Base-by-base conservation (phyloP, 2,888 invertebrate genomes). In the Patella caerulea region DNA sequence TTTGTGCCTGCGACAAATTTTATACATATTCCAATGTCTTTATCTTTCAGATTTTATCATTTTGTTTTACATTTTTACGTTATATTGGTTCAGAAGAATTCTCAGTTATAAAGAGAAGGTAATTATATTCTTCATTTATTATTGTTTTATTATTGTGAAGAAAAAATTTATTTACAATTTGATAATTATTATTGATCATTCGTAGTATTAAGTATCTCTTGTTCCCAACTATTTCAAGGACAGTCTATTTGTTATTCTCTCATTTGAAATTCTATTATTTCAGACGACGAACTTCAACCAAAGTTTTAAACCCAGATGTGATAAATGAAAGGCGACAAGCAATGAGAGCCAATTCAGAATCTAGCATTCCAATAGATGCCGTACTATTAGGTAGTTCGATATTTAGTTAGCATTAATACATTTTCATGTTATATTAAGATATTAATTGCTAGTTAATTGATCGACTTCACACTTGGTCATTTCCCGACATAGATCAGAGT, bases 1-100 rank as follows among this genome's bases (percentile, higher is more conserved):
- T 24, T 24, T 24, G 24, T 24, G 24, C 24, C 24, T 24, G 24
- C 1, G 24, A 34, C 71, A 73, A 52, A 53, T 69, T 73, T 59
- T 59, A 72, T 34, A 15, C 34, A 7, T 29, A n/a, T 17, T 11
- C n/a, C 0, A 24, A 24, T 56, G 14, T 72, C 24, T 70, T 73
- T 78, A 73, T 73, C 55, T 85, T 88, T 55, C 88, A 91, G 88
- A 95, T 96, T 76, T 94, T 96, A 89, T 94, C 94, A 90, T 96
- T 96, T 89, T 95, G 95, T 89, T 96, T 96, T 88, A 94, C 94
- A 88, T 94, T 95, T 87, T 92, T 96, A 73, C 95, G 95, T 87
- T 93, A 94, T 87, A 93, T 96, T 52, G 92, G 93, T 14, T 93
- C 93, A 75, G 94, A 95, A 75, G 95, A 95, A 81, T 96, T 93